Evolutionary conservation across 1,140 invertebrate genomes (phyloP).

Genomic region (Drosophila miranda): DNA sequence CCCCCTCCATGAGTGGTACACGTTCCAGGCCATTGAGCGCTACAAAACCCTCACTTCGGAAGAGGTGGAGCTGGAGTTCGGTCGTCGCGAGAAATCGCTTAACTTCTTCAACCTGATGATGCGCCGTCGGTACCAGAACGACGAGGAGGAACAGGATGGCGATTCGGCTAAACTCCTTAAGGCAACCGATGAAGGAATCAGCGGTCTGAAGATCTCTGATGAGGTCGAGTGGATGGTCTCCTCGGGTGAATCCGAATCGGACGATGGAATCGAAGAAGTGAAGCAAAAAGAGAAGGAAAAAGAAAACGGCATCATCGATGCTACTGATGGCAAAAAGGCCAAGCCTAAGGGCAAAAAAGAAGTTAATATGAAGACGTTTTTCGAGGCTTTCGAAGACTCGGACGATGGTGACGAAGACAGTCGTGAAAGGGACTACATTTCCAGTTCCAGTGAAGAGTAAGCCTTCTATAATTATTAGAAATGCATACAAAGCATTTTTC

Average conservation of each 20-base stretch:
- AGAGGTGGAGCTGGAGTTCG: slow-evolving; percentile 98
- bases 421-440: slow-evolving; percentile 92
- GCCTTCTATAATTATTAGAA: slow-evolving; percentile 2
- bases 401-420: slow-evolving; percentile 98
- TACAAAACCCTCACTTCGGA: slow-evolving; percentile 97
- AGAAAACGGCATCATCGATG: slow-evolving; percentile 81
- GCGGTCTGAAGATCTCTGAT: slow-evolving; percentile 93
- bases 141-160: slow-evolving; percentile 90
- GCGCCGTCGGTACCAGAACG: slow-evolving; percentile 90
- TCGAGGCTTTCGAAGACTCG: slow-evolving; percentile 95
- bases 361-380: slow-evolving; percentile 86
- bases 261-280: slow-evolving; percentile 84
- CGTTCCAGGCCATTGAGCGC: slow-evolving; percentile 85
- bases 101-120: slow-evolving; percentile 98
- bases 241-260: slow-evolving; percentile 87
- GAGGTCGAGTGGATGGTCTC: slow-evolving; percentile 96
- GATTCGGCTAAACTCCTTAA: slow-evolving; percentile 80
- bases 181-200: slow-evolving; percentile 81
- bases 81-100: slow-evolving; percentile 94
- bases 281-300: slow-evolving; percentile 86
- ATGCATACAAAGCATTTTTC: background rate
- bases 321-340: background rate
- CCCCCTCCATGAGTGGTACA: slow-evolving; percentile 95
- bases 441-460: slow-evolving; percentile 89
- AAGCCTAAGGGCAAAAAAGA: slow-evolving; percentile 85